These are phyloP conservation scores for Cherax destructor DNA, from an alignment of 1,140 invertebrate species.

Conservation along the genomic window DNA sequence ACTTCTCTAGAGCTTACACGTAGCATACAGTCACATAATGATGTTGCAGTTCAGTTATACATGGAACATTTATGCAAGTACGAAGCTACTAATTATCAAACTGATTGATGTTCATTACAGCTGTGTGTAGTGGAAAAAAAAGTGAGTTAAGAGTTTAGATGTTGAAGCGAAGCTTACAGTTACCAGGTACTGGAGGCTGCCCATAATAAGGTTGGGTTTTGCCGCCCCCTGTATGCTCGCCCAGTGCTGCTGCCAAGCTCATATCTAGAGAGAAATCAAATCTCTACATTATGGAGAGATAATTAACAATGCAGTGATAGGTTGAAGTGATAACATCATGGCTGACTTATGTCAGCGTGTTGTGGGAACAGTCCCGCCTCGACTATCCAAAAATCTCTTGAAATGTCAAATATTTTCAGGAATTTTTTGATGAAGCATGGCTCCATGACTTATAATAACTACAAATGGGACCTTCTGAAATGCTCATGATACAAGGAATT, in stretches of 20 bases:
- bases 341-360: slow-evolving; percentile 38
- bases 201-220: slow-evolving; percentile 49
- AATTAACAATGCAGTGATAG: slow-evolving; percentile 59
- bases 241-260: slow-evolving; percentile 62
- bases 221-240: slow-evolving; percentile 53
- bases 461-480: too few relatives aligned
- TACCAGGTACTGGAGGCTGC: slow-evolving; percentile 52
- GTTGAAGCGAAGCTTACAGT: slow-evolving; percentile 52
- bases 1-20: not conserved
- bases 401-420: not conserved
- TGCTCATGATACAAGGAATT: too few relatives aligned
- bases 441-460: not conserved
- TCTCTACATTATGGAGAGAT: slow-evolving; percentile 57
- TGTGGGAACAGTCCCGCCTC: not conserved
- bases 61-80: not conserved
- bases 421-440: not conserved
- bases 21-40: not conserved
- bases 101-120: not conserved
- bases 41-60: not conserved
- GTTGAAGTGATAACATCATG: slow-evolving; percentile 42
- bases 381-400: slow-evolving; percentile 12
- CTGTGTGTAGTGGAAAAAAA: not conserved
- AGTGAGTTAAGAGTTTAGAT: slow-evolving; percentile 13
- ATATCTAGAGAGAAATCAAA: slow-evolving; percentile 66
- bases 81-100: slow-evolving; percentile 4